Percentiles rank a stretch among this genome's conserved stretches.
These are phyloP conservation scores for Tenualosa thibaudeaui DNA, from an alignment of 2,797 vertebrate genomes.

Conservation along the genomic window DNA sequence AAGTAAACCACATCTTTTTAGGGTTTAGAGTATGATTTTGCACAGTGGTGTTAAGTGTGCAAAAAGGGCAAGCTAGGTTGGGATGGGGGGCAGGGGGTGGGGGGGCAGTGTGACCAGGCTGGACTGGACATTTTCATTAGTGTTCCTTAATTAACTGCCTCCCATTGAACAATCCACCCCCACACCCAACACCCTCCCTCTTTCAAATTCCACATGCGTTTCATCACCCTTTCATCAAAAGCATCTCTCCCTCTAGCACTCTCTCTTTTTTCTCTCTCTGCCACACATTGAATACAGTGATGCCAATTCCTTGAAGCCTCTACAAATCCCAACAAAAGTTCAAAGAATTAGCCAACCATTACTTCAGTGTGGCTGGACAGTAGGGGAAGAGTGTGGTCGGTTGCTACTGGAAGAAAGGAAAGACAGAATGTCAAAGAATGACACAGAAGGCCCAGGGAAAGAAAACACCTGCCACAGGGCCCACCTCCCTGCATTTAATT, in stretches of 20 bases:
- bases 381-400: background rate
- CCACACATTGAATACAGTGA: slow-evolving; percentile 35
- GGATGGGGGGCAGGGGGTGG: background rate
- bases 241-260: slow-evolving; percentile 40
- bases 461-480: slow-evolving; percentile 13
- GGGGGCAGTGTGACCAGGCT: background rate
- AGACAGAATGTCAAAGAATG: background rate
- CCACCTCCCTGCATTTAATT: slow-evolving; percentile 14
- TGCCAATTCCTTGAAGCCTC: background rate
- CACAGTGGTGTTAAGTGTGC: background rate
- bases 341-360: background rate
- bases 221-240: slow-evolving; percentile 50
- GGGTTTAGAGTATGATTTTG: background rate
- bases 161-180: slow-evolving; percentile 63
- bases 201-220: slow-evolving; percentile 50
- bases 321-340: background rate
- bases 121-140: slow-evolving; percentile 51
- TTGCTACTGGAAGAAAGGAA: slow-evolving; percentile 4
- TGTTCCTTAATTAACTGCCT: slow-evolving; percentile 54
- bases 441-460: background rate
- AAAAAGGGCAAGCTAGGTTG: background rate
- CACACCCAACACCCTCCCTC: slow-evolving; percentile 45
- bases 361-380: background rate
- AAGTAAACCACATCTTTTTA: background rate
- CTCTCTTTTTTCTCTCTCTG: slow-evolving; percentile 43